Conservation (phyloP, 2,797 vertebrate species). For the Neomorphus geoffroyi region DNA sequence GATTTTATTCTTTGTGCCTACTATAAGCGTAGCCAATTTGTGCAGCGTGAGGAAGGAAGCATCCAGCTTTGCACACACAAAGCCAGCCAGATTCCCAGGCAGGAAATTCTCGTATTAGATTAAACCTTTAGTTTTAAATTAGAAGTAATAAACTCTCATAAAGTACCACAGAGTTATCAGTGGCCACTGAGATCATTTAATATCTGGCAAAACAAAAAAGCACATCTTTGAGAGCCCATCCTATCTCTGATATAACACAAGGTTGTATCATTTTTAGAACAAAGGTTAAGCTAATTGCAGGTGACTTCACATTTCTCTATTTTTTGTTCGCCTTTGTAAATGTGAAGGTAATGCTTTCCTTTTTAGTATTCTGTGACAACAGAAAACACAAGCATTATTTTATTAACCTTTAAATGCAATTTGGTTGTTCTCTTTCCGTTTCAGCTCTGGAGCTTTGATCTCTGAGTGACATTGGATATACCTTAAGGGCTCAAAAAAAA, state of each 20-base stretch:
- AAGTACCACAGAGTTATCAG: neutral
- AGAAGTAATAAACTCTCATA: neutral
- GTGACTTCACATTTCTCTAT: conserved; percentile 34
- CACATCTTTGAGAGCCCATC: neutral
- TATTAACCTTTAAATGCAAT: conserved; percentile 63
- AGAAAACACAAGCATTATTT: conserved; percentile 61
- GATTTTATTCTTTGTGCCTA: neutral
- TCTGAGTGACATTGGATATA: conserved; percentile 43
- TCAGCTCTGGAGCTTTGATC: conserved; percentile 56
- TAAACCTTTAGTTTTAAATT: neutral
- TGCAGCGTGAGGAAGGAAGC: neutral
- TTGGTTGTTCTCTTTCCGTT: conserved; percentile 40
- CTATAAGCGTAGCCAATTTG: neutral
- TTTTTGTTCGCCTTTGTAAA: conserved; percentile 47
- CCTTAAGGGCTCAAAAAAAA: conserved; percentile 46
- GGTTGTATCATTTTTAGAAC: conserved; percentile 37
- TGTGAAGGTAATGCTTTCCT: conserved; percentile 46
- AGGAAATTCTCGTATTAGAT: neutral
- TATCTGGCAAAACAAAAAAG: conserved; percentile 44
- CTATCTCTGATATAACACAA: conserved; percentile 56
- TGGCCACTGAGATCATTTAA: conserved; percentile 22
- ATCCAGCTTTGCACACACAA: neutral
- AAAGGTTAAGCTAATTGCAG: conserved; percentile 39
- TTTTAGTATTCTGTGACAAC: conserved; percentile 63
- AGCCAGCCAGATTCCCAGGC: neutral